Conservation (phyloP, 2,888 invertebrate genomes). For the Nowickia ferox region DNA sequence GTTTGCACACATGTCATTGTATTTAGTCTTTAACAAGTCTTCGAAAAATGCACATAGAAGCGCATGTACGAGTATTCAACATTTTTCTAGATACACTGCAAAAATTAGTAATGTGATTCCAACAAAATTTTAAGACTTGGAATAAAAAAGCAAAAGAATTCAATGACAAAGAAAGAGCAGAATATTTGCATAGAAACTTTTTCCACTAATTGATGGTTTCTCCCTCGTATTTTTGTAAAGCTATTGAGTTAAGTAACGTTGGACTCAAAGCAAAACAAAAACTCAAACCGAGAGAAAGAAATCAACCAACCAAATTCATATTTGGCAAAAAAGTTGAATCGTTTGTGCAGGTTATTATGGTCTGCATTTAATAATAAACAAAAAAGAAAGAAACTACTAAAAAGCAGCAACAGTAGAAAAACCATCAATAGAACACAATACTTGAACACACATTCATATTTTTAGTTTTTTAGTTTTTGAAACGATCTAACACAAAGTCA, state of each 20-base stretch:
- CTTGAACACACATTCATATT: not conserved
- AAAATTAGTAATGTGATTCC: too few species aligned
- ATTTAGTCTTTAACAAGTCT: too few species aligned
- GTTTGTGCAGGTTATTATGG: slow-evolving; percentile 31
- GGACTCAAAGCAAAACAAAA: not conserved
- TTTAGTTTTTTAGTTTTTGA: not conserved
- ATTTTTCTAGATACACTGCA: too few species aligned
- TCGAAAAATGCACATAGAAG: too few species aligned
- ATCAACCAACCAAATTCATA: slow-evolving; percentile 25
- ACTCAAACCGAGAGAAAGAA: not conserved
- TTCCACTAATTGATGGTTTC: not conserved
- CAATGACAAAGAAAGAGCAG: too few species aligned
- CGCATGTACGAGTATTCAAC: too few species aligned
- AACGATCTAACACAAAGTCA: not conserved
- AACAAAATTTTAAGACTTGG: too few species aligned
- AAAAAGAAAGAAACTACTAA: slow-evolving; percentile 20
- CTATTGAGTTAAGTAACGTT: slow-evolving; percentile 8
- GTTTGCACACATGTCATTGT: too few species aligned
- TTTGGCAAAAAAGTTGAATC: slow-evolving; percentile 37
- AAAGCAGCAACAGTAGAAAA: not conserved
- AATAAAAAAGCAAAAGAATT: too few species aligned
- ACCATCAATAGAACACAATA: not conserved
- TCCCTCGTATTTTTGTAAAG: not conserved
- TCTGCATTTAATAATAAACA: slow-evolving; percentile 31
- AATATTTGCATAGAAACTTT: too few species aligned